Evolutionary conservation across 2,113 vertebrate genomes (phyloP).

Genomic region (Equus quagga): DNA sequence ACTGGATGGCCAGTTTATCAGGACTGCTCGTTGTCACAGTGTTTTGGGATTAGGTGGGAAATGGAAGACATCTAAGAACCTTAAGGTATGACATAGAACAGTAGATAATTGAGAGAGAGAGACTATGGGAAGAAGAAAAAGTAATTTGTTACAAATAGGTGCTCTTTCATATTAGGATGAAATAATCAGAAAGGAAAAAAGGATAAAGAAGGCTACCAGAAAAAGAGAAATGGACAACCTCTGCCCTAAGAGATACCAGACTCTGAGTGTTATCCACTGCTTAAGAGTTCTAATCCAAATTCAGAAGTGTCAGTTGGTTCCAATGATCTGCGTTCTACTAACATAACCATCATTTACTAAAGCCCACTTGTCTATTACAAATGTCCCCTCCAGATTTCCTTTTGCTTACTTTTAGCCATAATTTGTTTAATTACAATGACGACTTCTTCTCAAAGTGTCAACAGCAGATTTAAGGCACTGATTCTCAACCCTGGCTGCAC

Average conservation of each 20-base stretch:
- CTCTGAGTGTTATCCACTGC: background rate
- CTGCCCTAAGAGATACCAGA: background rate
- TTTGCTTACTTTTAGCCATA: constrained; percentile 26
- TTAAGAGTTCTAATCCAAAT: background rate
- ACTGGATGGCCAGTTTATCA: background rate
- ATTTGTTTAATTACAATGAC: background rate
- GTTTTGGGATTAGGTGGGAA: background rate
- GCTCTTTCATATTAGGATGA: background rate
- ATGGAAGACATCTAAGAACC: background rate
- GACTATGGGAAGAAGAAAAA: background rate
- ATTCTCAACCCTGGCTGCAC: background rate
- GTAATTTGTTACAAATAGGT: background rate
- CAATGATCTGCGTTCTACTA: background rate
- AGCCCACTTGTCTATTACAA: background rate
- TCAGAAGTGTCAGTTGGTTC: background rate
- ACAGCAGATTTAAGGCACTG: background rate
- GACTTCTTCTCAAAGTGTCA: background rate
- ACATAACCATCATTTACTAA: background rate
- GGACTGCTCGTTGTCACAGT: background rate
- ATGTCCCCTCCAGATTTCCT: constrained; percentile 33
- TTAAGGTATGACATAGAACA: background rate
- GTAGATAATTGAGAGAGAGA: background rate
- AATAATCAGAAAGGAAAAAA: background rate
- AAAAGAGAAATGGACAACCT: background rate
- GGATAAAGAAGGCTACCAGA: background rate